Conservation (phyloP, 2,888 invertebrate genomes). For the Neoitamus cyanurus region DNA sequence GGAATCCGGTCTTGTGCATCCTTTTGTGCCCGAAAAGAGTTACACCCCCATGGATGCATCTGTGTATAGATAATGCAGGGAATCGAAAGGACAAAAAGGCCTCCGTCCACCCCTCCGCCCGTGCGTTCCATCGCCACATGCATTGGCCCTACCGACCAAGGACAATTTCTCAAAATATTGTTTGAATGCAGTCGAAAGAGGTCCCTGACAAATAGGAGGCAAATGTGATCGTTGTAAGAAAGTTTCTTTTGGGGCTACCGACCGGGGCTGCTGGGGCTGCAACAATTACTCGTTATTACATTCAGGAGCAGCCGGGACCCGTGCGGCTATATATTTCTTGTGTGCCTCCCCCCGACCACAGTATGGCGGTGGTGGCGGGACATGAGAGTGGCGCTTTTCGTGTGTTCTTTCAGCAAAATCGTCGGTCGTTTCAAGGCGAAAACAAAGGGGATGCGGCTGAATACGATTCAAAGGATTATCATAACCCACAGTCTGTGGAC, state of each 20-base stretch:
- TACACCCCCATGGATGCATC: not conserved
- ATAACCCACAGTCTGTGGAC: not conserved
- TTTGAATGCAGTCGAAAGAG: conserved; percentile 12
- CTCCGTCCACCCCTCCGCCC: not conserved
- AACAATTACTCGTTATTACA: conserved; percentile 1
- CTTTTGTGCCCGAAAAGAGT: conserved; percentile 35
- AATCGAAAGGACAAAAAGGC: not conserved
- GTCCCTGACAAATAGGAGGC: not conserved
- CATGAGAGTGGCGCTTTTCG: not conserved
- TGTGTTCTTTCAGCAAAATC: not conserved
- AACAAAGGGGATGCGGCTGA: not conserved
- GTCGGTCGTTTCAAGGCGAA: not conserved
- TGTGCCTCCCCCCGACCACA: not conserved
- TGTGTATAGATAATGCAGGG: not conserved
- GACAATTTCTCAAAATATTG: conserved; percentile 30
- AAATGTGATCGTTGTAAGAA: not conserved
- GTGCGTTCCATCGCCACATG: too few relatives aligned
- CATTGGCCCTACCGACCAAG: not conserved
- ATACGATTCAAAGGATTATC: not conserved
- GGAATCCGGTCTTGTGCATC: conserved; percentile 18
- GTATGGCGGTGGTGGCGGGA: not conserved
- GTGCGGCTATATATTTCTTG: not conserved
- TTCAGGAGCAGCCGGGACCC: not conserved
- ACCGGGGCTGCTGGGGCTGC: not conserved
- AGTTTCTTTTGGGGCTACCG: not conserved